Percentiles rank a stretch among this genome's conserved stretches.
These are phyloP conservation scores for Erebia palarica DNA, from an alignment of 2,888 invertebrate genomes.

Conservation along the genomic window DNA sequence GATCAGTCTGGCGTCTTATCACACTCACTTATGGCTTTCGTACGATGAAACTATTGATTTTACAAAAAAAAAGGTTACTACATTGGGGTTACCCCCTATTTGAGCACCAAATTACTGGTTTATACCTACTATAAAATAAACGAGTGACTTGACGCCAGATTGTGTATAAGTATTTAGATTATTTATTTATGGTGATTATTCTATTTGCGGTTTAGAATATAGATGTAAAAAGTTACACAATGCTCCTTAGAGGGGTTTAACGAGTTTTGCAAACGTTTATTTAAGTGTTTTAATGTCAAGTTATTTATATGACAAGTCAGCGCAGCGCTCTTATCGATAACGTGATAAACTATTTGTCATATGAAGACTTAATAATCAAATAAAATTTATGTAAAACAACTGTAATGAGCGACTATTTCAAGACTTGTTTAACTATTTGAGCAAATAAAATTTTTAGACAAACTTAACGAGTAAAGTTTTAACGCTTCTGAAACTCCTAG, in stretches of 20 bases:
- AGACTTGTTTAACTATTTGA: no score
- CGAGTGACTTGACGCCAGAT: conserved; percentile 11
- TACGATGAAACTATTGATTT: no score
- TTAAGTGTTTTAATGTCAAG: not conserved
- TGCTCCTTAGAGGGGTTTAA: not conserved
- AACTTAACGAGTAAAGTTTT: not conserved
- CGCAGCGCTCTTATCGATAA: not conserved
- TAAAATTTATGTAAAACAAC: no score
- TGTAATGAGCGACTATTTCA: no score
- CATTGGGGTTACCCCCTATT: no score
- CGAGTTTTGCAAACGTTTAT: not conserved
- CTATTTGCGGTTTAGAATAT: conserved; percentile 17
- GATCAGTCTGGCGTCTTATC: conserved; percentile 19
- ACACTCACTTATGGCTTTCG: no score
- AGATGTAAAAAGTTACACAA: conserved; percentile 5
- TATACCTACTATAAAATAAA: not conserved
- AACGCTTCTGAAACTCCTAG: conserved; percentile 6
- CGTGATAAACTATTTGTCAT: not conserved
- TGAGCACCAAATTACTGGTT: no score
- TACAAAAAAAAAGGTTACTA: no score
- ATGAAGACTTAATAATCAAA: no score
- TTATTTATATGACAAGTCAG: no score
- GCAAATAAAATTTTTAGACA: no score
- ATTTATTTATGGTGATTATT: conserved; percentile 48
- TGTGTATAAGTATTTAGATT: conserved; percentile 38